phyloP scores from a whole-genome alignment of 2,888 invertebrate species.

The Leucania comma region DNA sequence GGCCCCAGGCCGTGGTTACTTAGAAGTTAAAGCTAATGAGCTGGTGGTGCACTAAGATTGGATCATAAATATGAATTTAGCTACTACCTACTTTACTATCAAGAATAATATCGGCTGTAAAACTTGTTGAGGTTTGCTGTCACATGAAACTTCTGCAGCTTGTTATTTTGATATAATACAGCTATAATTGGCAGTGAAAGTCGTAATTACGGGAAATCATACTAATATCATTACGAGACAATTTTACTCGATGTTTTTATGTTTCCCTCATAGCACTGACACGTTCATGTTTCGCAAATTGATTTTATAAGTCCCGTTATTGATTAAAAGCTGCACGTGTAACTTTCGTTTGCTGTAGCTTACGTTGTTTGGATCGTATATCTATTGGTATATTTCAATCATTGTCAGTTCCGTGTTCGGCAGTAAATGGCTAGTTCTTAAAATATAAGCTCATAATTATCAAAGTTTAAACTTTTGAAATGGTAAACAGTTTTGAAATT shows the following conservation, averaged over 20 bases:
- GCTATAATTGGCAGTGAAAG: conserved; percentile 48
- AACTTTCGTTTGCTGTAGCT: background rate
- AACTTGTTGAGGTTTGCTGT: background rate
- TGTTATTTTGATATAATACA: background rate
- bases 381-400: background rate
- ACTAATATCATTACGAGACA: conserved; percentile 27
- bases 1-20: no score
- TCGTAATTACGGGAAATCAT: conserved; percentile 29
- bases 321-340: background rate
- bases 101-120: background rate
- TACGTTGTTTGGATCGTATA: background rate
- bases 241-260: conserved; percentile 24
- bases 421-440: background rate
- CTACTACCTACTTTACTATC: no score
- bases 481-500: background rate
- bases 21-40: background rate
- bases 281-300: conserved; percentile 9
- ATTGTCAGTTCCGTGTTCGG: background rate
- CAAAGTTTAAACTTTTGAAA: background rate
- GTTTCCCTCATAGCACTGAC: conserved; percentile 1
- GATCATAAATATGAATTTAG: no score
- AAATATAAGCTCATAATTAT: background rate
- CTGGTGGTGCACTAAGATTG: background rate
- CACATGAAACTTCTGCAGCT: conserved; percentile 15
- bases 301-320: background rate